Evolutionary conservation across 92 coral and sea anemone genomes (phyloP).

Genomic region (Porites rus): DNA sequence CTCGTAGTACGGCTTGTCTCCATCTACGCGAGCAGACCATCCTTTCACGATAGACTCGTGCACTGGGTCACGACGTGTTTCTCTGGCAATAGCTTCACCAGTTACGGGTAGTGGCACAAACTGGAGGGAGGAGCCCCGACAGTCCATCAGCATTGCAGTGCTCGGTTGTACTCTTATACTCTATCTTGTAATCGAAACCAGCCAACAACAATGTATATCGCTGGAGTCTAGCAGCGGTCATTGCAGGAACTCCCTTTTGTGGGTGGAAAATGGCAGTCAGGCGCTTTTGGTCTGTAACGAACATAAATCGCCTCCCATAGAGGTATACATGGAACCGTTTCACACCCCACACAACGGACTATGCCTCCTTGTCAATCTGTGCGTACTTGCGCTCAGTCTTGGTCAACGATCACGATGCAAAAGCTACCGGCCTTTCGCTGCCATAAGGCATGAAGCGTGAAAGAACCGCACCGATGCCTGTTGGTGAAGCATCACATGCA

Average conservation of each 20-base stretch:
- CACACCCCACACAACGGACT: constrained; percentile 60
- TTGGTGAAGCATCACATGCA: constrained; percentile 72
- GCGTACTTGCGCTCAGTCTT: constrained; percentile 64
- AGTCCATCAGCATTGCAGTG: constrained; percentile 68
- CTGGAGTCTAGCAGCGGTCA: constrained; percentile 67
- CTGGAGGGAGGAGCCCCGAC: constrained; percentile 54
- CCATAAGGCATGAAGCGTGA: constrained; percentile 69
- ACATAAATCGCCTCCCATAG: constrained; percentile 45
- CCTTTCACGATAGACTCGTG: constrained; percentile 64
- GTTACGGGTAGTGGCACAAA: constrained; percentile 62
- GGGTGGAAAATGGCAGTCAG: constrained; percentile 62
- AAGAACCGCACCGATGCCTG: constrained; percentile 68
- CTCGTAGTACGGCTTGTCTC: constrained; percentile 42
- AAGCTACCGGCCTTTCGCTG: constrained; percentile 52
- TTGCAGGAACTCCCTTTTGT: constrained; percentile 63
- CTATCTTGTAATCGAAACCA: constrained; percentile 56
- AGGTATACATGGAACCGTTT: constrained; percentile 39
- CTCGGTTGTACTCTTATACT: constrained; percentile 54
- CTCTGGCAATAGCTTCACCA: constrained; percentile 45
- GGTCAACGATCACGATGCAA: constrained; percentile 45
- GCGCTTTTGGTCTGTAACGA: constrained; percentile 49
- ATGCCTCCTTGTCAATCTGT: constrained; percentile 73
- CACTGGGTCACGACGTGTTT: constrained; percentile 62
- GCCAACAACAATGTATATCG: constrained; percentile 59
- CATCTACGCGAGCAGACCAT: constrained; percentile 31